These are phyloP conservation scores for Melinaea marsaeus DNA, from an alignment of 2,888 invertebrate species.

Conservation along the genomic window DNA sequence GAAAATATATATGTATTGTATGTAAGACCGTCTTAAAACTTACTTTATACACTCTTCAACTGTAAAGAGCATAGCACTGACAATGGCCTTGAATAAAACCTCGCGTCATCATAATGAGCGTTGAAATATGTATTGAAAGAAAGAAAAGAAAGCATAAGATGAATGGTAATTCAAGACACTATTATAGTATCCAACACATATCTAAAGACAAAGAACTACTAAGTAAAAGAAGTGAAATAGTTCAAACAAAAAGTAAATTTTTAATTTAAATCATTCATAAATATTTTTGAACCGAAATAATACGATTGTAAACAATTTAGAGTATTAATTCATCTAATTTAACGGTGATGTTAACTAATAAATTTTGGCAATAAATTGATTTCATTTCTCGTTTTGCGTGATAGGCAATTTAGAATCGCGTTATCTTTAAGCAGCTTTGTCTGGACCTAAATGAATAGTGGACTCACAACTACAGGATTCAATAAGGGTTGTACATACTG, in stretches of 20 bases:
- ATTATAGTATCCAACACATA: too few species aligned
- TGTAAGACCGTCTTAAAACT: too few species aligned
- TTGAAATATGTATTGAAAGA: conserved; percentile 11
- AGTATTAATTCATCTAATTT: conserved; percentile 1
- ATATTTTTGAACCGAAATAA: too few species aligned
- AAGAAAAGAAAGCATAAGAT: conserved; percentile 2
- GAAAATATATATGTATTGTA: too few species aligned
- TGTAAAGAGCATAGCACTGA: not conserved
- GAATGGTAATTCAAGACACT: too few species aligned
- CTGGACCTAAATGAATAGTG: conserved; percentile 48
- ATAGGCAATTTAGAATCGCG: conserved; percentile 51
- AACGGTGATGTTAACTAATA: conserved; percentile 10
- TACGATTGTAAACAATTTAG: not conserved
- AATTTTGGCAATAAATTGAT: conserved; percentile 9
- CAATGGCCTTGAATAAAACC: conserved; percentile 7
- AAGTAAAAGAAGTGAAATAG: too few species aligned
- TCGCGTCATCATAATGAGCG: conserved; percentile 8
- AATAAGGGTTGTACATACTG: not conserved
- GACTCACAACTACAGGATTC: conserved; percentile 37
- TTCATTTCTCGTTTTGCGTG: conserved; percentile 18
- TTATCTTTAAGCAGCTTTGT: conserved; percentile 72
- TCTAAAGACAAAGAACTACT: too few species aligned
- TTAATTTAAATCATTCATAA: too few species aligned
- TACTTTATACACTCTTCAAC: not conserved
- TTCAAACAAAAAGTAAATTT: too few species aligned